Base-by-base conservation (phyloP, 2,113 vertebrate species). In the Galbula dea region DNA sequence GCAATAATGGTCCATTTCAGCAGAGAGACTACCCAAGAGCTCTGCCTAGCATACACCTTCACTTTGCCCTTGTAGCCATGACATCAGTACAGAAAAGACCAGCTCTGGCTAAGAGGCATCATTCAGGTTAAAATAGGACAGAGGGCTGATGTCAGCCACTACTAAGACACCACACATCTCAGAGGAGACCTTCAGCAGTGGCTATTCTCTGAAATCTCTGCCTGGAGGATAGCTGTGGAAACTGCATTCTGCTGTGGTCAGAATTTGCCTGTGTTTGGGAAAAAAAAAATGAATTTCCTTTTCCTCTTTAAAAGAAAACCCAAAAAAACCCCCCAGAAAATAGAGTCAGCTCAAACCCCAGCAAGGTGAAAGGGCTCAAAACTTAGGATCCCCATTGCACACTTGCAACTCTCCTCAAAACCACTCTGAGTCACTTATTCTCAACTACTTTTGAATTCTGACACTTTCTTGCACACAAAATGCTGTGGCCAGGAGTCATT, bases 111-210 rank as follows among this genome's bases (percentile, higher is more conserved):
- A n/a, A 52, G 20, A 74, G 20, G 14, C 3, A 54, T 29, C 5
- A 15, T 49, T 69, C 2, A 24, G n/a, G 34, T 45, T 55, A 46
- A 89, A 86, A 36, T 13, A 45, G 59, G 48, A 58, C 52, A 48
- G 1, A 0, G 3, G 4, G 10, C 4, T 94, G 66, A 34, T 66
- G 15, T 62, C 5, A 0, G 11, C 20, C 16, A 49, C 41, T 13
- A 0, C 22, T 41, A 49, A 0, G 1, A 63, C 22, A 6, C 8
- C 30, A 10, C 21, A 15, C 2, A 0, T 57, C 36, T 79, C 3
- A 0, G 39, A 30, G 59, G 16, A 83, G 26, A 26, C 10, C 13
- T 85, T 61, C 37, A 73, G 15, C 67, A 30, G 51, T 16, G 55
- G 18, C 83, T 30, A n/a, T 86, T 92, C 86, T 86, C 86, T 84